A percentile compares a stretch with the other conserved stretches of the same genome.
phyloP scores from a whole-genome alignment of 2,113 vertebrate species.

The Lophochroa leadbeateri region DNA sequence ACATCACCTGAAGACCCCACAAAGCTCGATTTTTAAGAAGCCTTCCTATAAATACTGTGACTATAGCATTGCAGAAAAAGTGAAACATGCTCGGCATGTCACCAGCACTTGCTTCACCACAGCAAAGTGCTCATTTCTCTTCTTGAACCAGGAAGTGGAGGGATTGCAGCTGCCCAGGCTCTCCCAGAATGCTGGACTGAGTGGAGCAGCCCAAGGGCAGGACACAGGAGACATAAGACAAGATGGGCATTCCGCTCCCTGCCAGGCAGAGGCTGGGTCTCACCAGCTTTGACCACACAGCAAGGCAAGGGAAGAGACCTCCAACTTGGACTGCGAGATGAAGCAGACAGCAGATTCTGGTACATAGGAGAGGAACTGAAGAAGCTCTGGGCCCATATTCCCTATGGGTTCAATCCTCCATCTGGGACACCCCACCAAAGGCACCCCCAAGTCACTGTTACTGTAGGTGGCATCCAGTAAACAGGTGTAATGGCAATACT shows the following conservation, averaged over 20 bases:
- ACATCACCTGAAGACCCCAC: not conserved
- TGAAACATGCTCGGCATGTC: not conserved
- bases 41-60: not conserved
- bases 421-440: not conserved
- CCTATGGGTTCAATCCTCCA: not conserved
- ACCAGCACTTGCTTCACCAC: not conserved
- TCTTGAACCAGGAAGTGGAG: not conserved
- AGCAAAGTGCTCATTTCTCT: not conserved
- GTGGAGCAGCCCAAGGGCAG: not conserved
- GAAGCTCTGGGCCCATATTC: not conserved
- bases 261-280: not conserved
- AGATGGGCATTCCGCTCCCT: not conserved
- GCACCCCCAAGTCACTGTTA: not conserved
- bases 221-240: accelerated
- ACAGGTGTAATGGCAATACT: not conserved
- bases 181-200: not conserved
- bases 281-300: accelerated
- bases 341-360: not conserved
- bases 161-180: not conserved
- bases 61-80: not conserved
- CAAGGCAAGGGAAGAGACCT: not conserved
- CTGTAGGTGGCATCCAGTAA: not conserved
- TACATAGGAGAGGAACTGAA: not conserved
- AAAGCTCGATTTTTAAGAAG: not conserved
- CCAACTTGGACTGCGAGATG: accelerated